These are phyloP conservation scores for Hyposmocoma kahamanoa DNA, from an alignment of 1,140 invertebrate species.

Conservation along the genomic window DNA sequence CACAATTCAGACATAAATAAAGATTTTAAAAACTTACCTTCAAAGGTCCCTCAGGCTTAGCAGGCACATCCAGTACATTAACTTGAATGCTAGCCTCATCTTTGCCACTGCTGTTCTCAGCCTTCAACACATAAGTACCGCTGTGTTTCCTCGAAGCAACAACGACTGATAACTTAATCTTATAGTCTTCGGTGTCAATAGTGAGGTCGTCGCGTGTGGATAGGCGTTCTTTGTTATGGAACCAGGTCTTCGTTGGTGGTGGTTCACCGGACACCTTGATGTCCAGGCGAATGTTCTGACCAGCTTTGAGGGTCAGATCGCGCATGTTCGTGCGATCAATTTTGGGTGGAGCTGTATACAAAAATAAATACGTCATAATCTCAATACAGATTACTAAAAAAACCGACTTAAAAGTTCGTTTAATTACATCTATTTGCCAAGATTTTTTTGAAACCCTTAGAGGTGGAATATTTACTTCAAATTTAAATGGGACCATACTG, in stretches of 20 bases:
- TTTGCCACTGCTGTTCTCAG: conserved; percentile 92
- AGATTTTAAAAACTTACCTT: conserved; percentile 81
- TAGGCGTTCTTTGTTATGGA: conserved; percentile 85
- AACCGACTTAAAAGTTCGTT: too few relatives aligned
- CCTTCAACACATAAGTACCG: conserved; percentile 90
- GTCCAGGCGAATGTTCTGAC: conserved; percentile 88
- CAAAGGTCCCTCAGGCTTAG: conserved; percentile 92
- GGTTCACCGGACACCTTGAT: conserved; percentile 94
- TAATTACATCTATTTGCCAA: too few relatives aligned
- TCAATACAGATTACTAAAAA: too few relatives aligned
- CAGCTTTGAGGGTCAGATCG: conserved; percentile 90
- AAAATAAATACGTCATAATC: too few relatives aligned
- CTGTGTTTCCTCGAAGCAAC: conserved; percentile 86
- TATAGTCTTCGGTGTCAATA: conserved; percentile 90
- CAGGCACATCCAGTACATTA: conserved; percentile 90
- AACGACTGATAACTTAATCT: conserved; percentile 85
- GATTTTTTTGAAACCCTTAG: too few relatives aligned
- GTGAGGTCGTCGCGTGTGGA: conserved; percentile 80
- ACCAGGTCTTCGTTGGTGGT: conserved; percentile 89
- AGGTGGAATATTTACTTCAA: too few relatives aligned
- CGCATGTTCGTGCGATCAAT: conserved; percentile 93
- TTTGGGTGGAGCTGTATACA: conserved; percentile 82
- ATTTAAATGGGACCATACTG: too few relatives aligned
- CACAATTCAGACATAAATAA: too few relatives aligned
- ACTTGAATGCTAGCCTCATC: conserved; percentile 94